A percentile compares a stretch with the other conserved stretches of the same genome.
These are phyloP conservation scores for Bucorvus abyssinicus DNA, from an alignment of 2,797 vertebrate species.

Conservation along the genomic window DNA sequence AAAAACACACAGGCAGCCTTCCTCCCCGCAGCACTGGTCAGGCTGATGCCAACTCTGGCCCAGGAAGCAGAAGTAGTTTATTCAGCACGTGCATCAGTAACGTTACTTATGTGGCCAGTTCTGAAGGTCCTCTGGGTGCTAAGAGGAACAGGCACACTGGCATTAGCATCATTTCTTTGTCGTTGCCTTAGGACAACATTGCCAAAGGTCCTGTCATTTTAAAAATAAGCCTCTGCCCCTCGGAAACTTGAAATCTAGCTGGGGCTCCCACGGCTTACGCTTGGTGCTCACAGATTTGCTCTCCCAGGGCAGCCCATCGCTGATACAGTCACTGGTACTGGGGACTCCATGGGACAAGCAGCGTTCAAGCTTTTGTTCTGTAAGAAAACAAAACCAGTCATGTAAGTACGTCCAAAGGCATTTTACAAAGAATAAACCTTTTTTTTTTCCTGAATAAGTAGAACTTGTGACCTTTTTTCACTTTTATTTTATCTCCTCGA, in stretches of 20 bases:
- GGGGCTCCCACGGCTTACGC: fast-evolving
- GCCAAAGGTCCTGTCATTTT: neutral
- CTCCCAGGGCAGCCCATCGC: neutral
- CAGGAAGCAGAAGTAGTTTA: neutral
- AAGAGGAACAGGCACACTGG: neutral
- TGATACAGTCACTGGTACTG: neutral
- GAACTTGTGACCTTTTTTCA: neutral
- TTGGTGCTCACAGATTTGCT: neutral
- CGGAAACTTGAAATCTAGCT: neutral
- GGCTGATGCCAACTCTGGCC: neutral
- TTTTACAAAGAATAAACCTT: neutral
- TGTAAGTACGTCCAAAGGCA: neutral
- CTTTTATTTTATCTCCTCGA: neutral
- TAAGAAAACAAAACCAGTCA: neutral
- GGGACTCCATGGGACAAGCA: neutral
- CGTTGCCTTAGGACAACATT: neutral
- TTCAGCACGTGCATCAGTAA: neutral
- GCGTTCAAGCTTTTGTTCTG: neutral
- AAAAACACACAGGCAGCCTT: neutral
- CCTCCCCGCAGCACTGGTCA: neutral
- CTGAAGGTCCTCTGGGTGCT: neutral
- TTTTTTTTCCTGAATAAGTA: neutral
- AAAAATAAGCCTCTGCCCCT: neutral
- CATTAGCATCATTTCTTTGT: neutral
- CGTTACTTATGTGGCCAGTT: neutral